A percentile compares a stretch with the other conserved stretches of the same genome.
These are phyloP conservation scores for Harlomillsia oculata DNA, from an alignment of 1,140 invertebrate genomes.

Conservation along the genomic window DNA sequence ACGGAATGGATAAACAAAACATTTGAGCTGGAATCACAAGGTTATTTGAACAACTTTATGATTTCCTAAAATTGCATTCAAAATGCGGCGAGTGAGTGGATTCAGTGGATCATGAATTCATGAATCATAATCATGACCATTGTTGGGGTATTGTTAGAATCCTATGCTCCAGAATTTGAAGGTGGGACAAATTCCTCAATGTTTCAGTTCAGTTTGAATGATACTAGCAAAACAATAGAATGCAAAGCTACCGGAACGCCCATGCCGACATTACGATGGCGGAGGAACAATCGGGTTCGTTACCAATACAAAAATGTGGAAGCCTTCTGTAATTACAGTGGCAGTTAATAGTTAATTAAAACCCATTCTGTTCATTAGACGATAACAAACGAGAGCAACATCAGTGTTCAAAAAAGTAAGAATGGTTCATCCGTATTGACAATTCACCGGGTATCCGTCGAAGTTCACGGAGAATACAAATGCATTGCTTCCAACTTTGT, in stretches of 20 bases:
- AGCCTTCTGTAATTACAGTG: no score
- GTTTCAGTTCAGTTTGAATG: conserved; percentile 16
- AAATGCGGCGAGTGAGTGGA: no score
- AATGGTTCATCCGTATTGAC: conserved; percentile 19
- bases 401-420: neutral
- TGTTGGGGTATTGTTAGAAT: neutral
- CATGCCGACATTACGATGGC: conserved; percentile 5
- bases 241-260: conserved; percentile 7
- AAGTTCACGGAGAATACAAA: conserved; percentile 23
- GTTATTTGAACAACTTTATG: neutral
- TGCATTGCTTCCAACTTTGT: conserved; percentile 17
- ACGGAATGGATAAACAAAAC: conserved; percentile 26
- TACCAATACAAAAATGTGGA: no score
- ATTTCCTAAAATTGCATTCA: no score
- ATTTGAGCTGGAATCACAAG: neutral
- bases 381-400: conserved; percentile 18
- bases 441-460: conserved; percentile 23
- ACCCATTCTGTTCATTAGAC: conserved; percentile 5
- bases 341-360: neutral
- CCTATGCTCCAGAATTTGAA: conserved; percentile 3
- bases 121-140: no score
- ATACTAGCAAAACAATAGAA: conserved; percentile 5
- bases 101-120: no score
- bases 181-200: neutral
- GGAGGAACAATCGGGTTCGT: conserved; percentile 20